These are phyloP conservation scores for Mylabris sibirica DNA, from an alignment of 2,888 invertebrate species.

Conservation along the genomic window DNA sequence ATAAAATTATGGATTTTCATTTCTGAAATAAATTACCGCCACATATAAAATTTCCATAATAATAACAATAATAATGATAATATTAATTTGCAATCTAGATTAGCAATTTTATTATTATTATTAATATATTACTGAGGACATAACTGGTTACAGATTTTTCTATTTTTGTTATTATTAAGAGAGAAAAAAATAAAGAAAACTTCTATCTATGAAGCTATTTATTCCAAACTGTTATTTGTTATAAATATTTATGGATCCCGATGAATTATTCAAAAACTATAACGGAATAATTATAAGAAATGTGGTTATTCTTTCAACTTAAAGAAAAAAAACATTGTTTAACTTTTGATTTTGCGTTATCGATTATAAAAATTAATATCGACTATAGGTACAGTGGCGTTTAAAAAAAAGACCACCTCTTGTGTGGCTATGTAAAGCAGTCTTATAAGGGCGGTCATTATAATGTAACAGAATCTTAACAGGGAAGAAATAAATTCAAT, in stretches of 20 bases:
- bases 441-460: no score
- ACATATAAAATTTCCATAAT: background rate
- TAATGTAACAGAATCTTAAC: no score
- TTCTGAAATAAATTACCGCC: background rate
- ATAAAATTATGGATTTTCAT: background rate
- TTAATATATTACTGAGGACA: conserved; percentile 32
- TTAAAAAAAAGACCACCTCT: no score
- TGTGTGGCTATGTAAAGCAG: no score
- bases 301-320: background rate
- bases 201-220: conserved; percentile 38
- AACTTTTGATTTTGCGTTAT: background rate
- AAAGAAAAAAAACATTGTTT: background rate
- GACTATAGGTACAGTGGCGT: no score
- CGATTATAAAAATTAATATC: no score
- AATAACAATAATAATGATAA: background rate
- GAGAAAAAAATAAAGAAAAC: conserved; percentile 21
- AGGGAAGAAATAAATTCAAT: no score
- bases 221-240: conserved; percentile 39
- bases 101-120: conserved; percentile 22
- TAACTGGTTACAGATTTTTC: conserved; percentile 34
- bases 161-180: no score
- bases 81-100: background rate
- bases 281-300: conserved; percentile 38
- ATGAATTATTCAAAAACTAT: conserved; percentile 42
- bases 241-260: conserved; percentile 41